Evolutionary conservation across 1,140 invertebrate genomes (phyloP).

Genomic region (Macrosteles quadrilineatus): DNA sequence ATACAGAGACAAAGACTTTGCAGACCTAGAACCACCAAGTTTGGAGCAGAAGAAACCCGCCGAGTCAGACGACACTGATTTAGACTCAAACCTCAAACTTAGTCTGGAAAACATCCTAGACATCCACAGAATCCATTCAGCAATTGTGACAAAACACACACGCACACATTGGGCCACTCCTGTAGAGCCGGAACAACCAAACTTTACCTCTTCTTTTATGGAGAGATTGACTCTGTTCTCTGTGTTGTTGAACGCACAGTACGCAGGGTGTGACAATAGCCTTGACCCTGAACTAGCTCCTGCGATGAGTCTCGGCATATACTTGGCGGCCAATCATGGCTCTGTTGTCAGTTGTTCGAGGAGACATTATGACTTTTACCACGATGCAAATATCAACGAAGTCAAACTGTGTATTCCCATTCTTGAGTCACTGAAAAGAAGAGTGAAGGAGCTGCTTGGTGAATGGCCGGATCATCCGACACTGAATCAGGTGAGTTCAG

Average conservation of each 20-base stretch:
- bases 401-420: slow-evolving; percentile 69
- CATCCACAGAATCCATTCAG: slow-evolving; percentile 61
- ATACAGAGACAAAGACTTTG: slow-evolving; percentile 67
- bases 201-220: slow-evolving; percentile 59
- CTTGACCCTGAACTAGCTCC: slow-evolving; percentile 56
- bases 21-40: slow-evolving; percentile 54
- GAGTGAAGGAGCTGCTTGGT: slow-evolving; percentile 67
- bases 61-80: background rate
- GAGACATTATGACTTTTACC: slow-evolving; percentile 76
- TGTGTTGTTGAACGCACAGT: slow-evolving; percentile 52
- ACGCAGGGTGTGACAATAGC: slow-evolving; percentile 54
- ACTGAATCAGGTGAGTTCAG: slow-evolving; percentile 66
- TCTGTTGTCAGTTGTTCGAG: background rate
- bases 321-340: slow-evolving; percentile 30
- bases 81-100: slow-evolving; percentile 25
- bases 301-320: slow-evolving; percentile 54
- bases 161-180: slow-evolving; percentile 58
- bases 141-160: slow-evolving; percentile 58
- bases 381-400: slow-evolving; percentile 78
- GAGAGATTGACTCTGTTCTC: slow-evolving; percentile 62
- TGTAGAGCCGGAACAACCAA: slow-evolving; percentile 40
- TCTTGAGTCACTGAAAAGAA: slow-evolving; percentile 61
- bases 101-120: slow-evolving; percentile 59
- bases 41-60: slow-evolving; percentile 48
- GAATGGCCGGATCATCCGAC: slow-evolving; percentile 92